These are phyloP conservation scores for Rhopalosiphum padi DNA, from an alignment of 1,140 invertebrate genomes.

Conservation along the genomic window DNA sequence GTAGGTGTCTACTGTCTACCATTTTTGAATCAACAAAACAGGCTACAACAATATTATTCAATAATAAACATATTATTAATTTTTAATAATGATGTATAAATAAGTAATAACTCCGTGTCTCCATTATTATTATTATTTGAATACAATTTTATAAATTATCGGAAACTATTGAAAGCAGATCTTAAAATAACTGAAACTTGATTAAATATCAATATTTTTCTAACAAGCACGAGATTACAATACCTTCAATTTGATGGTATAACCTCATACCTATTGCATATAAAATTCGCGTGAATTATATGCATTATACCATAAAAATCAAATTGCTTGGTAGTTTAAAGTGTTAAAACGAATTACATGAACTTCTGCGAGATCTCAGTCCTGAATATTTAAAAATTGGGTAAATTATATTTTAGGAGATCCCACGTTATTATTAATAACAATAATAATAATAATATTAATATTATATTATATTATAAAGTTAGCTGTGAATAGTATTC, in stretches of 20 bases:
- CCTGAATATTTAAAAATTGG: background rate
- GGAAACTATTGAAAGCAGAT: too few relatives aligned
- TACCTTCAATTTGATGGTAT: background rate
- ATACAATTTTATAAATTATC: too few relatives aligned
- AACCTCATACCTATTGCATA: background rate
- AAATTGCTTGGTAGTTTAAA: background rate
- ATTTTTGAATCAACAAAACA: too few relatives aligned
- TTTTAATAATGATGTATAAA: too few relatives aligned
- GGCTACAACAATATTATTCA: too few relatives aligned
- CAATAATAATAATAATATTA: background rate
- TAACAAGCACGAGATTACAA: background rate
- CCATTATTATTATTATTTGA: too few relatives aligned
- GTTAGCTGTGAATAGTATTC: background rate
- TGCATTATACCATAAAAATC: background rate
- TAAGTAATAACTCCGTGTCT: too few relatives aligned
- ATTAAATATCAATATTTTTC: background rate
- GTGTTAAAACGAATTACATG: too few relatives aligned
- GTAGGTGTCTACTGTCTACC: too few relatives aligned
- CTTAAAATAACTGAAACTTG: background rate
- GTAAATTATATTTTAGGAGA: background rate
- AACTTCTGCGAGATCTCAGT: background rate
- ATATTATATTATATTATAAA: background rate
- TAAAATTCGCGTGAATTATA: background rate
- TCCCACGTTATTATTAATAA: background rate
- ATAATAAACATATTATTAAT: too few relatives aligned